Evolutionary conservation across 2,888 invertebrate species (phyloP), one percentile per base, ranked within the genome.

Genomic region (Camptogramma bilineatum): DNA sequence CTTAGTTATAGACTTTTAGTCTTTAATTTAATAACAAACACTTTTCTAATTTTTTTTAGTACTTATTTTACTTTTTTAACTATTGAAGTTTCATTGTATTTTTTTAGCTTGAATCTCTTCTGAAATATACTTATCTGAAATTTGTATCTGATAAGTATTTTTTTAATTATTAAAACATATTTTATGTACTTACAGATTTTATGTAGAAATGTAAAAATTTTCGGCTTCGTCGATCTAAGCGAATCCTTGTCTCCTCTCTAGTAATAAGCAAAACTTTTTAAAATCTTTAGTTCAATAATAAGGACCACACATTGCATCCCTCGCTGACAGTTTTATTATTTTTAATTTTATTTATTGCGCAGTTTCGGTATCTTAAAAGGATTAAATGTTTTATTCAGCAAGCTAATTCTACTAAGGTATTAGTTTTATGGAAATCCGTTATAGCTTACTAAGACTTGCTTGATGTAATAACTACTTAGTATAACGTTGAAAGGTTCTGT

Each of bases 241-340:
- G 4, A 3, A 46, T 21, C 18, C 31, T 9, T 17, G 17, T 57
- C 65, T 31, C 69, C 42, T 9, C 66, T 52, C 68, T 65, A 65
- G 39, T 53, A 68, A 65, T 72, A 70, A 76, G 34, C 34, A 39
- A 69, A 61, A 62, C 56, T 62, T 72, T 66, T 66, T 64, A 70
- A 69, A 71, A 72, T 62, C 64, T 72, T 63, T 52, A 60, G 31
- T 24, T 67, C 52, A 34, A 65, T 70, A 68, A 73, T 71, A 60
- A 72, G 72, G 73, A 73, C 71, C 73, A 72, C 73, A 71, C 69
- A 65, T 53, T 28, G 62, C 65, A 67, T 55, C 47, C 52, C 64
- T 62, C 62, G 66, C 65, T 69, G 76, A 70, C 58, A 66, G 65
- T 64, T 73, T 77, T 69, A 68, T 66, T 65, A 66, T 75, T 74